Conservation (phyloP, 2,797 vertebrate genomes). For the Pelochelys cantorii region DNA sequence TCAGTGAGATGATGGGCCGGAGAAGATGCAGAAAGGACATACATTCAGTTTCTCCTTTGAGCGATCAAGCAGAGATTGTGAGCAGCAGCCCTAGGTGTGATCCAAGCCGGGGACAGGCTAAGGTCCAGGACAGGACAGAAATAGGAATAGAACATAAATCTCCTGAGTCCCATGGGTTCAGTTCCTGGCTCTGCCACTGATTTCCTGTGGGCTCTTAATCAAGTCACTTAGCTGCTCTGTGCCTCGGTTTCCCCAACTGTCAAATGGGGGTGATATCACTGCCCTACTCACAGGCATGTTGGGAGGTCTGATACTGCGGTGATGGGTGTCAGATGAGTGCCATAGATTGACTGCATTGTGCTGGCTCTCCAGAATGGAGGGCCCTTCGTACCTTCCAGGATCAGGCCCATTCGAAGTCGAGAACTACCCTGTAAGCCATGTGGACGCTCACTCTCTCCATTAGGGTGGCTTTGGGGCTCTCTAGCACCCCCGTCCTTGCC, state of each 20-base stretch:
- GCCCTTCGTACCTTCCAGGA: background rate
- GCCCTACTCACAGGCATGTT: background rate
- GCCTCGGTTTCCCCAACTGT: background rate
- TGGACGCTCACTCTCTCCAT: background rate
- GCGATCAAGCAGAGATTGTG: background rate
- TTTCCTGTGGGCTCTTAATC: accelerated
- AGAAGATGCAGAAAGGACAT: background rate
- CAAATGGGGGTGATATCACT: background rate
- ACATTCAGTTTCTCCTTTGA: background rate
- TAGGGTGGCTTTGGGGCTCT: background rate
- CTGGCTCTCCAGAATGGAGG: background rate
- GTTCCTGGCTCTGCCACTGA: accelerated
- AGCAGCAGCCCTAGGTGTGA: accelerated
- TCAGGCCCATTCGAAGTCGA: background rate
- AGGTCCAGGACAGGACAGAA: background rate
- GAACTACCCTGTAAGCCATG: background rate
- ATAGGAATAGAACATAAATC: background rate
- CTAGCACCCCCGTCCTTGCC: background rate
- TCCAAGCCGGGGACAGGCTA: background rate
- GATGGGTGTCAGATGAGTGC: background rate
- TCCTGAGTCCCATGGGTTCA: background rate
- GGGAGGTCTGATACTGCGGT: accelerated
- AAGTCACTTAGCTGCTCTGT: background rate
- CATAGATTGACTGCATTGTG: background rate
- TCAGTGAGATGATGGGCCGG: background rate